Conservation (phyloP, 2,888 invertebrate genomes). For the Orthonychiurus folsomi region DNA sequence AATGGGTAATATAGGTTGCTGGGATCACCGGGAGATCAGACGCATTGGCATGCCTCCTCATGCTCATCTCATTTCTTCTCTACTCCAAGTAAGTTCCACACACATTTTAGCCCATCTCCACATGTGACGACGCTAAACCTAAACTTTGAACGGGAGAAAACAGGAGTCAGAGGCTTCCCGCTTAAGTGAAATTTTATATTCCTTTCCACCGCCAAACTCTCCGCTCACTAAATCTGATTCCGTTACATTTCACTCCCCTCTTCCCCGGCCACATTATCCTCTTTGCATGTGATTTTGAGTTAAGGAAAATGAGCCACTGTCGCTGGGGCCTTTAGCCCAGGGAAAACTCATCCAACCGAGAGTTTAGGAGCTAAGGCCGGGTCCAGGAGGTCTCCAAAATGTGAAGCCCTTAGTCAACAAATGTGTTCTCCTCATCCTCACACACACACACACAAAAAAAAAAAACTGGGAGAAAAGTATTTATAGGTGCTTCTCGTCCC, state of each 20-base stretch:
- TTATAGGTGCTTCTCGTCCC: not conserved
- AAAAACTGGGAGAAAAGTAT: not conserved
- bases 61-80: slow-evolving; percentile 65
- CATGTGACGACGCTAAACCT: not conserved
- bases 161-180: too few species aligned
- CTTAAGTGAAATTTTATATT: too few species aligned
- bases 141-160: not conserved
- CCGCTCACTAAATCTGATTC: slow-evolving; percentile 4
- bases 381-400: too few species aligned
- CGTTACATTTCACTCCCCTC: not conserved
- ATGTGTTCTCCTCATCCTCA: too few species aligned
- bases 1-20: slow-evolving; percentile 58
- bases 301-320: not conserved
- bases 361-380: not conserved
- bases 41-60: slow-evolving; percentile 72
- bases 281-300: not conserved
- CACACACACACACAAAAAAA: too few species aligned
- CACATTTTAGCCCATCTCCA: not conserved
- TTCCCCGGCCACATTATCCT: not conserved
- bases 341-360: not conserved
- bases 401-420: not conserved
- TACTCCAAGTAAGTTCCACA: slow-evolving; percentile 64
- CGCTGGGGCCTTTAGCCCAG: not conserved
- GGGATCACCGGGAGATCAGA: slow-evolving; percentile 83
- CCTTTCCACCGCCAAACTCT: too few species aligned